Conservation (phyloP, 2,113 vertebrate species). For the Grallaria varia region DNA sequence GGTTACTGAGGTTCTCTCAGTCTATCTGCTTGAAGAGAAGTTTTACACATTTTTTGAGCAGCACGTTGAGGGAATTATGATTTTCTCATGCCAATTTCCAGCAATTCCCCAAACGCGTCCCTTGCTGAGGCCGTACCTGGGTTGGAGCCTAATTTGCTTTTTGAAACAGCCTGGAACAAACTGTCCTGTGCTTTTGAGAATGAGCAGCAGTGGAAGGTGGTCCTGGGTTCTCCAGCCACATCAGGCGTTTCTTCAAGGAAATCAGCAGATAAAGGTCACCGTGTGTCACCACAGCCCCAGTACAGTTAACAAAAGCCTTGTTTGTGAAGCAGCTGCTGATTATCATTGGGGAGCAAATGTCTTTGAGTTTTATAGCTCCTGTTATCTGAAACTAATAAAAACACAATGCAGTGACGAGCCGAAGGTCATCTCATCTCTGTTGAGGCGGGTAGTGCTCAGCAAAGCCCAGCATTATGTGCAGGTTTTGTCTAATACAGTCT, state of each 20-base stretch:
- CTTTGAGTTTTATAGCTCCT: slow-evolving; percentile 58
- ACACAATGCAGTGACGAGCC: slow-evolving; percentile 72
- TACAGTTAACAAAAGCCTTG: background rate
- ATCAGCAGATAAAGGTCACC: background rate
- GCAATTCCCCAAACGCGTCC: rapidly evolving
- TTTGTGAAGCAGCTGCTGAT: slow-evolving; percentile 48
- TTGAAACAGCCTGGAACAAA: background rate
- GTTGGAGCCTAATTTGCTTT: background rate
- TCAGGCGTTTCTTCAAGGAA: background rate
- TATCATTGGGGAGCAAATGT: slow-evolving; percentile 40
- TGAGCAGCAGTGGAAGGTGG: background rate
- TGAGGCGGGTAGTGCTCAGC: background rate
- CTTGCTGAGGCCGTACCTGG: rapidly evolving
- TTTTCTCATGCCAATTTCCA: background rate
- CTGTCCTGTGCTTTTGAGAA: background rate
- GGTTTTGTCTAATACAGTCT: background rate
- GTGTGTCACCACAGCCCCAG: background rate
- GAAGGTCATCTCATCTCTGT: slow-evolving; percentile 79
- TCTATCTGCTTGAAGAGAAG: background rate
- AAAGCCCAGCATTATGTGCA: background rate
- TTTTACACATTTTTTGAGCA: background rate
- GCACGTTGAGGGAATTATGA: background rate
- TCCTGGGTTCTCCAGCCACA: background rate
- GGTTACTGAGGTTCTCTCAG: background rate
- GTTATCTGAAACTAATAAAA: slow-evolving; percentile 85